phyloP scores from a whole-genome alignment of 1,140 invertebrate species.

The Eriosoma lanigerum region DNA sequence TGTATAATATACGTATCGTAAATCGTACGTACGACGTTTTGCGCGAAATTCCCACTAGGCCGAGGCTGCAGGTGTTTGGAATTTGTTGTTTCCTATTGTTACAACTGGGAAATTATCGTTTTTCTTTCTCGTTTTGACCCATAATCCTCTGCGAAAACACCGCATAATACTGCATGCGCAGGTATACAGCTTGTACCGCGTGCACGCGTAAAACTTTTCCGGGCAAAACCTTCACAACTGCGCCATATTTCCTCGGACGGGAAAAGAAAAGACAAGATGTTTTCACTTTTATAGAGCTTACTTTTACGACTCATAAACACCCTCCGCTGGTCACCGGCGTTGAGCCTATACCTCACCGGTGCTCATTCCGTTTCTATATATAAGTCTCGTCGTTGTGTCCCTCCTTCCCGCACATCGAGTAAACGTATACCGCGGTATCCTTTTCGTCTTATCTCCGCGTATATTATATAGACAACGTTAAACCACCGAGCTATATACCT shows the following conservation, averaged over 20 bases:
- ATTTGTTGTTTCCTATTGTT: background rate
- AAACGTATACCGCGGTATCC: too few relatives aligned
- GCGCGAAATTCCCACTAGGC: background rate
- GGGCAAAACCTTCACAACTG: background rate
- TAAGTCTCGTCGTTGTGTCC: background rate
- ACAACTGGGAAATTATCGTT: background rate
- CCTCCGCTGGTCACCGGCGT: background rate
- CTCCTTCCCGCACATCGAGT: background rate
- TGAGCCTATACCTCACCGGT: background rate
- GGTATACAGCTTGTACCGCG: background rate
- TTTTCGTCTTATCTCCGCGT: conserved; percentile 2
- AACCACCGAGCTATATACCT: background rate
- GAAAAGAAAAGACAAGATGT: conserved; percentile 8
- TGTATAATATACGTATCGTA: too few relatives aligned
- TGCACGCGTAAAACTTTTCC: conserved; percentile 5
- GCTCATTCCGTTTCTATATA: background rate
- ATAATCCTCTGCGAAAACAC: background rate
- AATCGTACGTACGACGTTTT: too few relatives aligned
- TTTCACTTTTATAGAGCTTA: conserved; percentile 49
- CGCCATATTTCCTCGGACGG: background rate
- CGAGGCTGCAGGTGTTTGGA: background rate
- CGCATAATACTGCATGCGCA: too few relatives aligned
- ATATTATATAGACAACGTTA: background rate
- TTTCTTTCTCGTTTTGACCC: conserved; percentile 3
- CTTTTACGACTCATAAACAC: conserved; percentile 48